phyloP scores from a whole-genome alignment of 1,140 invertebrate genomes.

The Drosophila lacertosa region DNA sequence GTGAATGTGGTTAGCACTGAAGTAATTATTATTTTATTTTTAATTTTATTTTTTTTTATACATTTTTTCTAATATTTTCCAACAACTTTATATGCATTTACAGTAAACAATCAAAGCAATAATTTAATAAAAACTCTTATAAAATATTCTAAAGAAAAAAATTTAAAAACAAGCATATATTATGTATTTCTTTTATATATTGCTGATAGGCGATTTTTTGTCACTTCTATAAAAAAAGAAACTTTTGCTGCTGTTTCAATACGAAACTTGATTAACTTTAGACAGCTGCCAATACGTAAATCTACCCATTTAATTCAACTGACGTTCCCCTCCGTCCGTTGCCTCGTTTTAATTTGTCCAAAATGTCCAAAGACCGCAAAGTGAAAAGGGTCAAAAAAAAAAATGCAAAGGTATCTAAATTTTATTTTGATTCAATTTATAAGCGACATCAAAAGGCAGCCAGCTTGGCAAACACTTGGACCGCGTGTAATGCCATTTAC shows the following conservation, averaged over 20 bases:
- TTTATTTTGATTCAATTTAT: slow-evolving; percentile 75
- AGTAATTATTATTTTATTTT: too few relatives aligned
- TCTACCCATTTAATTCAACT: neutral
- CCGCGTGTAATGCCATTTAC: slow-evolving; percentile 58
- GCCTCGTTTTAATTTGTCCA: neutral
- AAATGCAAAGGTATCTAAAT: slow-evolving; percentile 27
- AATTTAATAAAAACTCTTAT: too few relatives aligned
- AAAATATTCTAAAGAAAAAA: too few relatives aligned
- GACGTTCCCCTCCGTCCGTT: too few relatives aligned
- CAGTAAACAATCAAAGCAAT: too few relatives aligned
- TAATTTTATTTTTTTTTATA: too few relatives aligned
- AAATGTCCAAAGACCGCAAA: neutral
- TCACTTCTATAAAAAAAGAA: too few relatives aligned
- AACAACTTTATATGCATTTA: neutral
- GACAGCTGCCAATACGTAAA: neutral
- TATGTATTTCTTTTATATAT: neutral
- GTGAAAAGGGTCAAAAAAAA: slow-evolving; percentile 31
- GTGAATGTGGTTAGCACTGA: slow-evolving; percentile 9
- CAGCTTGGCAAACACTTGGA: slow-evolving; percentile 30
- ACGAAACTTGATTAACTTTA: neutral
- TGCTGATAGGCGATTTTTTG: too few relatives aligned
- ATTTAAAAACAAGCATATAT: too few relatives aligned
- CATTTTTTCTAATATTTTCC: too few relatives aligned
- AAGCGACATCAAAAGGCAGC: slow-evolving; percentile 61
- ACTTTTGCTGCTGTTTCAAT: too few relatives aligned